These are phyloP conservation scores for Drosophila varians DNA, from an alignment of 1,140 invertebrate species.

Conservation along the genomic window DNA sequence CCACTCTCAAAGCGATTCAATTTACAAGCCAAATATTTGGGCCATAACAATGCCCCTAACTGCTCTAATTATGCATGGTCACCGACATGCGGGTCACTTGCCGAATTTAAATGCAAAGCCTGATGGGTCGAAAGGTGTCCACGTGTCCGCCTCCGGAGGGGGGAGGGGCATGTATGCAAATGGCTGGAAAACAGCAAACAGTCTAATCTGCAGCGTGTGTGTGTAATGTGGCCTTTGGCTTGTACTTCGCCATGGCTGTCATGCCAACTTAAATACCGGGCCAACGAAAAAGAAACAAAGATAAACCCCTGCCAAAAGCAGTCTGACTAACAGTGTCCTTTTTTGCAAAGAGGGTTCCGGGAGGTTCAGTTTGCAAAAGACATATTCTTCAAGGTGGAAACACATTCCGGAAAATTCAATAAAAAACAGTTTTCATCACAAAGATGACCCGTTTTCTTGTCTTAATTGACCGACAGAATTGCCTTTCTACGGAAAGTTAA, in stretches of 20 bases:
- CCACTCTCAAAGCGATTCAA: slow-evolving; percentile 23
- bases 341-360: background rate
- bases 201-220: slow-evolving; percentile 44
- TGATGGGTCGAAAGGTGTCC: slow-evolving; percentile 37
- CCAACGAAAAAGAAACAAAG: slow-evolving; percentile 7
- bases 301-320: slow-evolving; percentile 6
- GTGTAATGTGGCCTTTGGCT: slow-evolving; percentile 26
- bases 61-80: slow-evolving; percentile 55
- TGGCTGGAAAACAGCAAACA: slow-evolving; percentile 43
- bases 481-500: background rate
- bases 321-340: background rate
- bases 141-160: slow-evolving; percentile 31
- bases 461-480: background rate
- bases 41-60: slow-evolving; percentile 32
- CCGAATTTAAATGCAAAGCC: slow-evolving; percentile 54
- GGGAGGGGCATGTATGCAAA: slow-evolving; percentile 31
- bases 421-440: too few relatives aligned
- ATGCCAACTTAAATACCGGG: slow-evolving; percentile 14
- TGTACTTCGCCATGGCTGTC: slow-evolving; percentile 3
- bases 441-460: background rate
- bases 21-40: slow-evolving; percentile 47
- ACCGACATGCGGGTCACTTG: slow-evolving; percentile 48
- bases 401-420: too few relatives aligned
- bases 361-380: too few relatives aligned
- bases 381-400: too few relatives aligned